Conservation (phyloP, 2,888 invertebrate genomes). For the Xestia c-nigrum region DNA sequence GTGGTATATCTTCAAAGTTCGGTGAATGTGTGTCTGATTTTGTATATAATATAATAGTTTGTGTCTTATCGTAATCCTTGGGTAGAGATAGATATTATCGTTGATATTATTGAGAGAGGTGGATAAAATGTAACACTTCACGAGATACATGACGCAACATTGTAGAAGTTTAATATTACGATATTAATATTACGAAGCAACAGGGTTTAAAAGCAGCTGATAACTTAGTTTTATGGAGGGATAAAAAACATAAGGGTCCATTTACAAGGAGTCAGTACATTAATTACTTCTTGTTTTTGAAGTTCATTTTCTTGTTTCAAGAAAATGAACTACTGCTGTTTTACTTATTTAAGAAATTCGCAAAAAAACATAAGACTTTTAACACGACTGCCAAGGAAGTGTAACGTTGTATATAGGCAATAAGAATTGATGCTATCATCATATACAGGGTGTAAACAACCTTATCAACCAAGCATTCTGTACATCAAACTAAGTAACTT, state of each 20-base stretch:
- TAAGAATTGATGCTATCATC: too few species aligned
- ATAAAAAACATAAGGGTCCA: background rate
- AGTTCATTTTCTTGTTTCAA: too few species aligned
- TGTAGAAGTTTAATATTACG: background rate
- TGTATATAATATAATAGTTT: background rate
- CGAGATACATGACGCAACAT: background rate
- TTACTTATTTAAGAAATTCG: too few species aligned
- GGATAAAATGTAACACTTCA: background rate
- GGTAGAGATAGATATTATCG: background rate
- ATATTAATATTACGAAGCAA: background rate
- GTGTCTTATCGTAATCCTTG: background rate
- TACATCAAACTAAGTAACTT: too few species aligned
- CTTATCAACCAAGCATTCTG: too few species aligned
- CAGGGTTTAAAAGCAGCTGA: background rate
- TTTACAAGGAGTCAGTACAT: background rate
- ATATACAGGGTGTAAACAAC: too few species aligned
- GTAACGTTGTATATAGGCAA: too few species aligned
- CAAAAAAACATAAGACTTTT: too few species aligned
- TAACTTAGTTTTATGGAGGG: background rate
- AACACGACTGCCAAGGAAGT: too few species aligned
- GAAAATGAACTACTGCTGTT: too few species aligned
- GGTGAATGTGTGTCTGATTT: background rate
- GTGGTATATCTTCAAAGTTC: background rate
- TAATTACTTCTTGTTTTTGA: too few species aligned
- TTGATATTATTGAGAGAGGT: background rate